phyloP scores from a whole-genome alignment of 64 coral and sea anemone species.

The Hydrozoanthus tunicans region DNA sequence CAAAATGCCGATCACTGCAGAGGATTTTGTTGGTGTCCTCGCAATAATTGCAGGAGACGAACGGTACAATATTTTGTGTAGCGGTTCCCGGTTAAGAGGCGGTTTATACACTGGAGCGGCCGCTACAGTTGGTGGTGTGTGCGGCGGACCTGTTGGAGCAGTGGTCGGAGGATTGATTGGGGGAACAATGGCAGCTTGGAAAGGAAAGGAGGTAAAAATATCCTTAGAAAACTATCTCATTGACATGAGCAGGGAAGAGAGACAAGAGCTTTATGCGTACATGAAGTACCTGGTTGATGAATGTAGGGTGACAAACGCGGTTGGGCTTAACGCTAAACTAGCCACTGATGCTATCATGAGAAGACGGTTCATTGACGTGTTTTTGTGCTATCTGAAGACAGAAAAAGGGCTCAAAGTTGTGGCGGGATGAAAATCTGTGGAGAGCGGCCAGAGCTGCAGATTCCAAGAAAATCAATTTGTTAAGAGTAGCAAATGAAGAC shows the following conservation, averaged over 20 bases:
- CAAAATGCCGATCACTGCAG: constrained; percentile 64
- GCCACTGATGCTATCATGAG: constrained; percentile 67
- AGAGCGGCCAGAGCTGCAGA: background rate
- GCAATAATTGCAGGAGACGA: constrained; percentile 72
- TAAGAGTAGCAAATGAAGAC: background rate
- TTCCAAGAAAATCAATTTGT: background rate
- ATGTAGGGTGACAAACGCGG: constrained; percentile 70
- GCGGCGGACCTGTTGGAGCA: constrained; percentile 74
- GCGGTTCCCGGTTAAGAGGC: constrained; percentile 60
- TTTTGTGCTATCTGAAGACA: constrained; percentile 82
- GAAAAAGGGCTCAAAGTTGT: constrained; percentile 59
- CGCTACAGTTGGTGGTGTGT: constrained; percentile 79
- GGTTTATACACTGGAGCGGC: constrained; percentile 61
- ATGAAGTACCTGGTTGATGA: constrained; percentile 89
- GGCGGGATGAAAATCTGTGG: background rate
- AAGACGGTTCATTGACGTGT: constrained; percentile 77
- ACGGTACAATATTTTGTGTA: constrained; percentile 48
- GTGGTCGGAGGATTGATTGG: constrained; percentile 79
- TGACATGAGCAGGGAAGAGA: constrained; percentile 83
- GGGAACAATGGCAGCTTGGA: constrained; percentile 84
- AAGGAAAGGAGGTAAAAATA: constrained; percentile 45
- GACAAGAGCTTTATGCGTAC: constrained; percentile 72
- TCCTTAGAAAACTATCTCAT: constrained; percentile 79
- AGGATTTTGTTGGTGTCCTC: constrained; percentile 77
- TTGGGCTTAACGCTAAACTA: constrained; percentile 81